phyloP scores from a whole-genome alignment of 2,113 vertebrate species.

The Xiphophorus hellerii region DNA sequence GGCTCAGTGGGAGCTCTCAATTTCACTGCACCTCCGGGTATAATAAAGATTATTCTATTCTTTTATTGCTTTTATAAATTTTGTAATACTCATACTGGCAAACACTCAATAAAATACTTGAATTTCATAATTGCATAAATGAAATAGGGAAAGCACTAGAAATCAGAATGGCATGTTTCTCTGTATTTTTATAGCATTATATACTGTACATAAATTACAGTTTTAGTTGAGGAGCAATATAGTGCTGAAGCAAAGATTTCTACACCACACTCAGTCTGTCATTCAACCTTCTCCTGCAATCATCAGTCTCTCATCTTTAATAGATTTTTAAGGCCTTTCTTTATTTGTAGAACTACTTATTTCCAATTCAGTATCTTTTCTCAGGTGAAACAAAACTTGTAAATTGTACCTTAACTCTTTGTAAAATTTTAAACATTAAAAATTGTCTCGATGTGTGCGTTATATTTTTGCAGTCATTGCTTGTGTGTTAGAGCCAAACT shows the following conservation, averaged over 20 bases:
- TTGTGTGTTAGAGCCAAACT: no score
- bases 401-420: not conserved
- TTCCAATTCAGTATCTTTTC: slow-evolving; percentile 17
- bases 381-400: slow-evolving; percentile 7
- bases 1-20: no score
- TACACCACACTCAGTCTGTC: not conserved
- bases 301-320: slow-evolving; percentile 16
- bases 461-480: not conserved
- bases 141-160: no score
- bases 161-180: not conserved
- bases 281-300: not conserved
- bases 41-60: no score
- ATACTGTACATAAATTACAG: not conserved
- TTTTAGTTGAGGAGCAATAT: not conserved
- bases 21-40: no score
- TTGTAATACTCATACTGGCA: not conserved
- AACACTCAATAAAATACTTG: not conserved
- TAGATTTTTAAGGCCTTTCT: slow-evolving; percentile 15
- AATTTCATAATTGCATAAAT: not conserved
- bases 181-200: not conserved
- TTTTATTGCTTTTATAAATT: not conserved
- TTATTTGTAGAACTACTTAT: slow-evolving; percentile 1
- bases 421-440: not conserved
- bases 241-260: not conserved
- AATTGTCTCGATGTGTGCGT: not conserved